phyloP scores from a whole-genome alignment of 2,113 vertebrate genomes.

The Chloropsis cyanopogon region DNA sequence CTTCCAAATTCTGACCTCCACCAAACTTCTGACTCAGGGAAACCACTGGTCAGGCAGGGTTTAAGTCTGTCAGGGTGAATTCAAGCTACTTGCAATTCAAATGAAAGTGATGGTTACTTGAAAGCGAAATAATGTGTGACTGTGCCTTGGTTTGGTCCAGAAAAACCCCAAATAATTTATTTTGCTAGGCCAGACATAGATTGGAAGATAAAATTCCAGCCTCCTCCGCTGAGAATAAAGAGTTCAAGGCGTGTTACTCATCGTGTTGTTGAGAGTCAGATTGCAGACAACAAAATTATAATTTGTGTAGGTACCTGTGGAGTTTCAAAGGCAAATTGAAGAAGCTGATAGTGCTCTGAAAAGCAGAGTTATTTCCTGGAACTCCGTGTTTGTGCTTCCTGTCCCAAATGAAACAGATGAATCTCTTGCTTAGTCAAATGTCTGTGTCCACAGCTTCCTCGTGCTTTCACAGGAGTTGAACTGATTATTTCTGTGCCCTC shows the following conservation, averaged over 20 bases:
- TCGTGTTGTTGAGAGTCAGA: not conserved
- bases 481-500: not conserved
- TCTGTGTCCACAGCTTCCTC: not conserved
- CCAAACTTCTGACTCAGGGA: not conserved
- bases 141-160: not conserved
- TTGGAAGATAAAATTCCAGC: constrained; percentile 10
- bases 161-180: not conserved
- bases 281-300: not conserved
- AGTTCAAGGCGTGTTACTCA: not conserved
- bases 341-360: not conserved
- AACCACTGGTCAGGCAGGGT: constrained; percentile 30
- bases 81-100: constrained; percentile 1
- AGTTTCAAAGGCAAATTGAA: not conserved
- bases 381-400: not conserved
- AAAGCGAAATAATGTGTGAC: not conserved
- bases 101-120: constrained; percentile 24
- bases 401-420: not conserved
- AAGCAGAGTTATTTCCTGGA: constrained; percentile 8
- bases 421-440: not conserved
- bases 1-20: not conserved
- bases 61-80: not conserved
- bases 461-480: not conserved
- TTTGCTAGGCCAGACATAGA: not conserved
- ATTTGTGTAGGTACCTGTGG: not conserved
- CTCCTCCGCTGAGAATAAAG: not conserved